Conservation (phyloP, 2,113 vertebrate genomes). For the Pavo muticus region DNA sequence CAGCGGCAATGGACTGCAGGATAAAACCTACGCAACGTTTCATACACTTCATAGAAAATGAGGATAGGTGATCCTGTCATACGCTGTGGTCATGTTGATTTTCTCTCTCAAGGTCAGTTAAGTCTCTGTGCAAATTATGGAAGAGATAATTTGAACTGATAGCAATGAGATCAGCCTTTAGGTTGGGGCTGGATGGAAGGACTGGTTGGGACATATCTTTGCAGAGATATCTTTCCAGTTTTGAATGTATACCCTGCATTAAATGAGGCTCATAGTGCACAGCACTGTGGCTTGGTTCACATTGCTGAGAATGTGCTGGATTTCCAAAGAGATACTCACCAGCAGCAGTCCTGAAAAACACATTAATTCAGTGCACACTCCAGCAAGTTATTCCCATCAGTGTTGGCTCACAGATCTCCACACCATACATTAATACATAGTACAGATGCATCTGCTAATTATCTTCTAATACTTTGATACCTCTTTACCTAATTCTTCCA, state of each 20-base stretch:
- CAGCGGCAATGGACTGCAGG: not conserved
- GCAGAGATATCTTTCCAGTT: not conserved
- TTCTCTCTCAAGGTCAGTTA: not conserved
- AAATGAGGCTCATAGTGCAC: not conserved
- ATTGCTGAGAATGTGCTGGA: not conserved
- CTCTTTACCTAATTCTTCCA: not conserved
- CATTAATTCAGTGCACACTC: not conserved
- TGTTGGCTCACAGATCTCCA: not conserved
- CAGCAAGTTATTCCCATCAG: not conserved
- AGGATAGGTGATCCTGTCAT: not conserved
- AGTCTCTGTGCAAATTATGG: not conserved
- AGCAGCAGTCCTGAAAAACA: not conserved
- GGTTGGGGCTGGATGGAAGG: not conserved
- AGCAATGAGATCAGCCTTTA: not conserved
- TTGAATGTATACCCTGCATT: fast-evolving
- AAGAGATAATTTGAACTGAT: not conserved
- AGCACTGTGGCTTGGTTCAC: fast-evolving
- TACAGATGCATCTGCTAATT: not conserved
- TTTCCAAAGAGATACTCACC: not conserved
- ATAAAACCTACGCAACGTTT: not conserved
- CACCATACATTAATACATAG: not conserved
- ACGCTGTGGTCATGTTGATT: not conserved
- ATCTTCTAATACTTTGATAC: not conserved
- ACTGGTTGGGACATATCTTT: not conserved
- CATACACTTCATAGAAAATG: not conserved